Evolutionary conservation across 1,140 invertebrate genomes (phyloP).

Genomic region (Eurosta solidaginis): DNA sequence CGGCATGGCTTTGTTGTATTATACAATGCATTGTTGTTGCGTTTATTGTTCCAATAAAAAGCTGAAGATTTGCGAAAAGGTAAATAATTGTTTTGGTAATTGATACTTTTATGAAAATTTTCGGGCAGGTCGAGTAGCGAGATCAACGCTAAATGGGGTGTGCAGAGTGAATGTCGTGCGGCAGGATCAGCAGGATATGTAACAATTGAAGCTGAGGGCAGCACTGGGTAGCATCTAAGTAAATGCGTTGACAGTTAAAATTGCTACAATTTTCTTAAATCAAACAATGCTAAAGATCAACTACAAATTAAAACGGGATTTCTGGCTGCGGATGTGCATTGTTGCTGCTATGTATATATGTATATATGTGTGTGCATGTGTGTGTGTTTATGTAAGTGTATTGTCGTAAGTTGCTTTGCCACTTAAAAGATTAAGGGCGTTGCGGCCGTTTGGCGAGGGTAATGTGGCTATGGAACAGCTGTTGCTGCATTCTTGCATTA

Average conservation of each 20-base stretch:
- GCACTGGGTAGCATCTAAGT: no score
- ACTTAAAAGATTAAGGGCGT: neutral
- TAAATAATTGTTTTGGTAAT: slow-evolving; percentile 33
- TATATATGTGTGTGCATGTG: neutral
- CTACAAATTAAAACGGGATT: neutral
- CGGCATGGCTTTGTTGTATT: slow-evolving; percentile 10
- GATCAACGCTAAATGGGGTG: neutral
- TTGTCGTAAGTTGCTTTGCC: no score
- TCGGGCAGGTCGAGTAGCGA: neutral
- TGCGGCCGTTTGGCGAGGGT: neutral
- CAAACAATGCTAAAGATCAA: slow-evolving; percentile 13
- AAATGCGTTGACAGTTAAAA: slow-evolving; percentile 11
- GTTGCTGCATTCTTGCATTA: neutral
- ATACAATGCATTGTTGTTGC: neutral
- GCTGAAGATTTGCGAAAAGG: slow-evolving; percentile 28
- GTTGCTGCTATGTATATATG: neutral
- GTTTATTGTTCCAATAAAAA: neutral
- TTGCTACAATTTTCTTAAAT: slow-evolving; percentile 25
- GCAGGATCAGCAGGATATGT: neutral
- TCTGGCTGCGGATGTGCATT: neutral
- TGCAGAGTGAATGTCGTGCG: neutral
- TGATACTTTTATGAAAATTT: slow-evolving; percentile 26
- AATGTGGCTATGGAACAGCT: neutral
- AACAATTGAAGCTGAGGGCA: neutral
- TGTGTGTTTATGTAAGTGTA: no score